phyloP scores from a whole-genome alignment of 2,113 vertebrate species.

The Phaethornis superciliosus region DNA sequence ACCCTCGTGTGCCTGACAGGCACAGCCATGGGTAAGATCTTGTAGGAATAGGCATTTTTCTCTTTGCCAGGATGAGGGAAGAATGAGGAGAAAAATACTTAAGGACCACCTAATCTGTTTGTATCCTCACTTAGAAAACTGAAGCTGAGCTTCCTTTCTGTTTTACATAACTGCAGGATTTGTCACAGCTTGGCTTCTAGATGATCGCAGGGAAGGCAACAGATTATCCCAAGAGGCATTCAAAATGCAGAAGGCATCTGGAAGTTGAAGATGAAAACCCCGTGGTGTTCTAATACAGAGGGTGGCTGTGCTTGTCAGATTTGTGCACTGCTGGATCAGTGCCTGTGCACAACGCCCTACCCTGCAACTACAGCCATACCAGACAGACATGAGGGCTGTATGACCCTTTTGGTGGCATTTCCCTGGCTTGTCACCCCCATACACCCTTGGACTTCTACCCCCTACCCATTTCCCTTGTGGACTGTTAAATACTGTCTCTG shows the following conservation, averaged over 20 bases:
- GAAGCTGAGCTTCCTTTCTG: background rate
- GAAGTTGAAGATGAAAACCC: background rate
- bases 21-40: background rate
- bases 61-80: background rate
- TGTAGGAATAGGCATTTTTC: background rate
- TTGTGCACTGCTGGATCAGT: background rate
- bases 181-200: background rate
- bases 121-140: background rate
- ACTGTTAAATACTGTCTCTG: background rate
- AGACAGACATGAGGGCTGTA: background rate
- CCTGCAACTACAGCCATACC: accelerated
- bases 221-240: background rate
- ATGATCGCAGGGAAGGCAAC: background rate
- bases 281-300: too few species aligned
- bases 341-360: background rate
- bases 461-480: background rate
- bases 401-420: background rate
- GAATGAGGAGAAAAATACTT: accelerated
- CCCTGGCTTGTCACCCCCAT: background rate
- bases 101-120: background rate
- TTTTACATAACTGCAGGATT: background rate
- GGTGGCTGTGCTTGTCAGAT: background rate
- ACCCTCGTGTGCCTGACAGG: too few species aligned
- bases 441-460: background rate
- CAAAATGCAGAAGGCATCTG: background rate